Evolutionary conservation across 2,113 vertebrate genomes (phyloP).

Genomic region (Mustela nigripes): DNA sequence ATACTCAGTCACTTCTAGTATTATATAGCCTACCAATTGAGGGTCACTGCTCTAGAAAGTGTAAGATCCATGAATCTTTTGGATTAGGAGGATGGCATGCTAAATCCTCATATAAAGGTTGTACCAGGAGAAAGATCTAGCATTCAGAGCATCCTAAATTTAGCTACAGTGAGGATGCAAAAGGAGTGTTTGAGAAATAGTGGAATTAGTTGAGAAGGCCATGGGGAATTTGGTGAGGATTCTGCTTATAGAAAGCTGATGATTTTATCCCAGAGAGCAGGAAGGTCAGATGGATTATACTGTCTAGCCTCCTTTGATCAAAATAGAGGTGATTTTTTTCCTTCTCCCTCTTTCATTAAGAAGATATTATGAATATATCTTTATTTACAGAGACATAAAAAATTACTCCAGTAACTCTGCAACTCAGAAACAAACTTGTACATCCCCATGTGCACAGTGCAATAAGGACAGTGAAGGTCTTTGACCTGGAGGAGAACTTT

Average conservation of each 20-base stretch:
- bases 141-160: not conserved
- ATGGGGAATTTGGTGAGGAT: not conserved
- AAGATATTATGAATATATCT: not conserved
- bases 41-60: conserved; percentile 1
- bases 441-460: not conserved
- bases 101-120: not conserved
- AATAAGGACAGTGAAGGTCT: not conserved
- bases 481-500: not conserved
- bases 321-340: not conserved
- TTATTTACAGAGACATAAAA: not conserved
- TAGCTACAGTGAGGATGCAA: not conserved
- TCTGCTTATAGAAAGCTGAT: not conserved
- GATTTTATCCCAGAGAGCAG: conserved; percentile 9
- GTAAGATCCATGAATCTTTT: not conserved
- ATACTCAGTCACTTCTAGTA: not conserved
- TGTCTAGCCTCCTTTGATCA: not conserved
- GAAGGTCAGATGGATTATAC: not conserved
- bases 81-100: not conserved
- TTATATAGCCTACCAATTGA: not conserved
- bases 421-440: not conserved
- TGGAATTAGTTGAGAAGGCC: not conserved
- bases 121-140: not conserved
- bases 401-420: not conserved
- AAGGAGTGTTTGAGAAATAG: not conserved
- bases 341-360: not conserved